Evolutionary conservation across 2,113 vertebrate genomes (phyloP).

Genomic region (Phalacrocorax carbo): DNA sequence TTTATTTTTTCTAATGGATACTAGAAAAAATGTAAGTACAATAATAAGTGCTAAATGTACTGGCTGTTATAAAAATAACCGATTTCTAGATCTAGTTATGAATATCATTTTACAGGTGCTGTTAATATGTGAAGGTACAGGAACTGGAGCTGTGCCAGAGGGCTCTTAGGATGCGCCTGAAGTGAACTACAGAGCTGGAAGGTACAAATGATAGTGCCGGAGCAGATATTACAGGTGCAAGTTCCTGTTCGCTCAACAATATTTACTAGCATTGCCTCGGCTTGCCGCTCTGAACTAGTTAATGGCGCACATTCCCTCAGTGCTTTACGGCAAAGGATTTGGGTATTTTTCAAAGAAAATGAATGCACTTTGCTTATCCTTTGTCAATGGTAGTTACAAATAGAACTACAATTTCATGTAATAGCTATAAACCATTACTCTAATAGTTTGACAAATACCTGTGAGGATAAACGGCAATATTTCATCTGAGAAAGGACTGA

Average conservation of each 20-base stretch:
- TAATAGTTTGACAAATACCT: conserved; percentile 81
- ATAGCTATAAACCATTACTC: conserved; percentile 79
- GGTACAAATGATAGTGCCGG: not conserved
- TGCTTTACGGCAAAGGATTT: conserved; percentile 47
- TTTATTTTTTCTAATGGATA: not conserved
- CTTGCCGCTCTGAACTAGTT: conserved; percentile 57
- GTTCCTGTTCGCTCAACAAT: not conserved
- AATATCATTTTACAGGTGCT: not conserved
- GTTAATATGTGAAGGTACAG: not conserved
- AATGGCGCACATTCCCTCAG: conserved; percentile 47
- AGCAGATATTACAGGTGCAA: not conserved
- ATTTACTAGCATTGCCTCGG: not conserved
- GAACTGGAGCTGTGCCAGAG: not conserved
- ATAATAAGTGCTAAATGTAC: not conserved
- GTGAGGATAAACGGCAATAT: conserved; percentile 75
- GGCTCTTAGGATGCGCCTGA: not conserved
- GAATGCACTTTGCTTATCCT: conserved; percentile 78
- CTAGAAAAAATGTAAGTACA: not conserved
- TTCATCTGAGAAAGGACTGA: conserved; percentile 77
- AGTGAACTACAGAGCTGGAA: not conserved
- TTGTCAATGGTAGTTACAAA: conserved; percentile 76
- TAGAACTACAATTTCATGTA: conserved; percentile 78
- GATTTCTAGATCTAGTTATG: not conserved
- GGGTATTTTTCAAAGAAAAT: conserved; percentile 73
- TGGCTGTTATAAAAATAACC: not conserved